A percentile compares a stretch with the other conserved stretches of the same genome.
Conservation (phyloP, 2,797 vertebrate species). For the Sylvilagus floridanus region DNA sequence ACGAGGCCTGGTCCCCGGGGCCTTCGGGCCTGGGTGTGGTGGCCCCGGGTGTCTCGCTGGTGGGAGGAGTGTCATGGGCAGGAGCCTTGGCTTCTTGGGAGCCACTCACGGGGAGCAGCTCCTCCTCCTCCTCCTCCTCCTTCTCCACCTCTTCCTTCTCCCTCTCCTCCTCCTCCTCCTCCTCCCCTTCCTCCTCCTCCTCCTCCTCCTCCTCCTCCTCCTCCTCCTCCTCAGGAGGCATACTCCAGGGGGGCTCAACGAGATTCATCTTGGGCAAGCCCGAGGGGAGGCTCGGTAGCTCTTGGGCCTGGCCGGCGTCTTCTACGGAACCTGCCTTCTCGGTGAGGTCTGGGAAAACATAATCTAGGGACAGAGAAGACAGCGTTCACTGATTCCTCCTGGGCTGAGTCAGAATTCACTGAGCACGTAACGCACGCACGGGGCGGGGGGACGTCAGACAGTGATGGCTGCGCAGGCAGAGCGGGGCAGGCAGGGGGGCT, state of each 20-base stretch:
- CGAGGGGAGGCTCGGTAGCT: conserved; percentile 78
- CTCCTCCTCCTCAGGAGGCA: conserved; percentile 70
- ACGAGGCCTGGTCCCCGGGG: conserved; percentile 75
- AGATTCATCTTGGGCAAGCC: conserved; percentile 79
- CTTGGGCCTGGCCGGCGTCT: conserved; percentile 79
- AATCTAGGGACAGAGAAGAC: conserved; percentile 85
- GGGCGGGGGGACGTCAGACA: not conserved
- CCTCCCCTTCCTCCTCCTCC: not conserved
- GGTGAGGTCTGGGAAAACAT: conserved; percentile 86
- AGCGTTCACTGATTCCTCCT: not conserved
- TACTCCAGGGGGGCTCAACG: conserved; percentile 81
- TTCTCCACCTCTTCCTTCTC: not conserved
- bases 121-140: conserved; percentile 86
- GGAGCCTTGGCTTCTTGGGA: conserved; percentile 79
- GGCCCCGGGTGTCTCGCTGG: conserved; percentile 59
- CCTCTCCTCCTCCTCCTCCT: no score
- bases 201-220: conserved; percentile 76
- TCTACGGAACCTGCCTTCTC: conserved; percentile 82
- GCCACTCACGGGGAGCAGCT: conserved; percentile 86
- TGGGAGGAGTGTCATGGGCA: conserved; percentile 70
- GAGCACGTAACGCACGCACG: no score
- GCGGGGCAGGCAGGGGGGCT: no score
- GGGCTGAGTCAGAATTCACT: not conserved
- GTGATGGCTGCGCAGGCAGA: no score
- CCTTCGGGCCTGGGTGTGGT: conserved; percentile 82